A percentile compares a stretch with the other conserved stretches of the same genome.
Conservation (phyloP, 2,888 invertebrate species). For the Cosmia pyralina region DNA sequence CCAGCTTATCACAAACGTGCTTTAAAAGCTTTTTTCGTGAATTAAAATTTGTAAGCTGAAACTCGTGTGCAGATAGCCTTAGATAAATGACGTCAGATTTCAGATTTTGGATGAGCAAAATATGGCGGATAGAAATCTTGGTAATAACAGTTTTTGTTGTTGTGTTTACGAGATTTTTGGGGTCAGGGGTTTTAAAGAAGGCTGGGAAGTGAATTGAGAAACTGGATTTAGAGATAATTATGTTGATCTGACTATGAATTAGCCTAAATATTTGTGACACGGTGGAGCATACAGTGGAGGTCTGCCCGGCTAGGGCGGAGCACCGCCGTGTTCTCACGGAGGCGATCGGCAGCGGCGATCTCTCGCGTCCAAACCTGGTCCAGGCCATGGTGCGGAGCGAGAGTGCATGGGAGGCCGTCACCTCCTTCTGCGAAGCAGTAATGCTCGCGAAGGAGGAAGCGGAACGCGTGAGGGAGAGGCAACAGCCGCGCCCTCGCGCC, state of each 20-base stretch:
- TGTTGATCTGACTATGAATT: not conserved
- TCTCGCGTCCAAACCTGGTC: too few relatives aligned
- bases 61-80: conserved; percentile 62
- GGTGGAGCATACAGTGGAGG: too few relatives aligned
- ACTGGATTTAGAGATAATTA: not conserved
- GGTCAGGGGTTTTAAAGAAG: conserved; percentile 24
- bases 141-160: conserved; percentile 47
- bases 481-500: too few relatives aligned
- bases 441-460: too few relatives aligned
- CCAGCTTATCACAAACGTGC: conserved; percentile 69
- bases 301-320: too few relatives aligned
- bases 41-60: conserved; percentile 59
- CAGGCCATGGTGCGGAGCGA: too few relatives aligned
- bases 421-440: too few relatives aligned
- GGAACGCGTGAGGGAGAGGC: too few relatives aligned
- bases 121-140: conserved; percentile 53
- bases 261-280: too few relatives aligned
- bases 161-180: conserved; percentile 26
- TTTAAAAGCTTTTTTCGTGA: conserved; percentile 64
- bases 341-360: too few relatives aligned
- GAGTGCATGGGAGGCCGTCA: too few relatives aligned
- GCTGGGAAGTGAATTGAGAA: not conserved
- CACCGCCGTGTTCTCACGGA: too few relatives aligned
- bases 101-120: conserved; percentile 60
- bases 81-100: conserved; percentile 66